A percentile compares a stretch with the other conserved stretches of the same genome.
Evolutionary conservation across 2,888 invertebrate species (phyloP).

Genomic region (Synergus japonicus): DNA sequence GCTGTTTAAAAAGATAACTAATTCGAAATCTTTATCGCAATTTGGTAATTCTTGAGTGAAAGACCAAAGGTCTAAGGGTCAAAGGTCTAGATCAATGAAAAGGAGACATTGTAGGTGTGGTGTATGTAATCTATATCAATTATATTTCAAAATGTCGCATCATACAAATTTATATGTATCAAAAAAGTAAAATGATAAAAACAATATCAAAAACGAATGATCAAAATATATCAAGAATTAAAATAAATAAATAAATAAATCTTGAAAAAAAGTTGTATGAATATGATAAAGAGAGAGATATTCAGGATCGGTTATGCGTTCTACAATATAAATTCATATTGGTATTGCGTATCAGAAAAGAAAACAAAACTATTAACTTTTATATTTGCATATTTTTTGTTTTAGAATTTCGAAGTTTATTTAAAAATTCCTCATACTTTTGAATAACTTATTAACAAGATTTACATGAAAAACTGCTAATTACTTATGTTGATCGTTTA

Average conservation of each 20-base stretch:
- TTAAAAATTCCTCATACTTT: too few relatives aligned
- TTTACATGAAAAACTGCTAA: too few relatives aligned
- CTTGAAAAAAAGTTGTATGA: background rate
- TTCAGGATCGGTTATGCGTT: background rate
- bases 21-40: background rate
- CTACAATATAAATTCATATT: background rate
- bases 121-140: background rate
- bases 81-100: background rate
- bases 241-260: background rate
- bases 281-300: background rate
- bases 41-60: constrained; percentile 8
- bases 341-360: background rate
- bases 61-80: background rate
- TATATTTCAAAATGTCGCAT: background rate
- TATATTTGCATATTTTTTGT: too few relatives aligned
- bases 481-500: too few relatives aligned
- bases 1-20: background rate
- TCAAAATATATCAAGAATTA: background rate
- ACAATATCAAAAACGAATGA: background rate
- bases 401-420: too few relatives aligned
- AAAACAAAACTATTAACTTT: too few relatives aligned
- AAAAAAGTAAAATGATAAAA: background rate
- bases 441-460: too few relatives aligned
- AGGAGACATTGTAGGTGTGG: background rate
- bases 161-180: background rate